Evolutionary conservation across 2,797 vertebrate species (phyloP).

Genomic region (Streptopelia turtur): DNA sequence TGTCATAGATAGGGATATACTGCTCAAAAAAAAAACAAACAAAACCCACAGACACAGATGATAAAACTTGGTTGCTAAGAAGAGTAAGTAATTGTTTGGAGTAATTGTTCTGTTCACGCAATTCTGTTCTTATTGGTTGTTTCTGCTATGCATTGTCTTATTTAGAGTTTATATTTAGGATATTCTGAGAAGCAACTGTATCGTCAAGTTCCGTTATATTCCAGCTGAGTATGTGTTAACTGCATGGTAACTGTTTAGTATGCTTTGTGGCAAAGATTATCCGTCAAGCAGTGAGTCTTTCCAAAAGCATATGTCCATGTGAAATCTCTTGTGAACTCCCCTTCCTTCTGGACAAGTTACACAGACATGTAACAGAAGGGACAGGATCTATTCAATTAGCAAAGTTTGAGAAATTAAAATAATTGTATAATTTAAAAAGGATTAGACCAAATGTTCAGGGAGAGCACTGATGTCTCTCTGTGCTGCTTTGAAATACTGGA

Average conservation of each 20-base stretch:
- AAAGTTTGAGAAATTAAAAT: background rate
- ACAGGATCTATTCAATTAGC: background rate
- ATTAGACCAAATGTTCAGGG: background rate
- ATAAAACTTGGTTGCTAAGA: background rate
- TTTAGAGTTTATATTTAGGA: background rate
- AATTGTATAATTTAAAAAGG: background rate
- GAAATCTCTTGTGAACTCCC: background rate
- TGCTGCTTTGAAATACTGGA: background rate
- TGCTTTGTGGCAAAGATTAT: background rate
- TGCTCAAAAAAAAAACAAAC: background rate
- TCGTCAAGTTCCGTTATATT: background rate
- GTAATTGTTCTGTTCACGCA: background rate
- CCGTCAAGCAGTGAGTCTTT: background rate
- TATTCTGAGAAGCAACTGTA: background rate
- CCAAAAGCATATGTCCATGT: background rate
- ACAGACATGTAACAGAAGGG: background rate
- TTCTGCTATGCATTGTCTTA: background rate
- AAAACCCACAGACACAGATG: background rate
- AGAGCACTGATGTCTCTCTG: background rate
- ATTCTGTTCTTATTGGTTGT: background rate
- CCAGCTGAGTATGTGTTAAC: background rate
- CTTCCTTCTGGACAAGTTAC: background rate
- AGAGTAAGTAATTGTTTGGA: background rate
- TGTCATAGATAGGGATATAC: background rate
- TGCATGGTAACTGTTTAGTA: background rate